Percentiles rank a stretch among this genome's conserved stretches.
These are phyloP conservation scores for Rhombomys opimus DNA, from an alignment of 2,113 vertebrate genomes.

Conservation along the genomic window DNA sequence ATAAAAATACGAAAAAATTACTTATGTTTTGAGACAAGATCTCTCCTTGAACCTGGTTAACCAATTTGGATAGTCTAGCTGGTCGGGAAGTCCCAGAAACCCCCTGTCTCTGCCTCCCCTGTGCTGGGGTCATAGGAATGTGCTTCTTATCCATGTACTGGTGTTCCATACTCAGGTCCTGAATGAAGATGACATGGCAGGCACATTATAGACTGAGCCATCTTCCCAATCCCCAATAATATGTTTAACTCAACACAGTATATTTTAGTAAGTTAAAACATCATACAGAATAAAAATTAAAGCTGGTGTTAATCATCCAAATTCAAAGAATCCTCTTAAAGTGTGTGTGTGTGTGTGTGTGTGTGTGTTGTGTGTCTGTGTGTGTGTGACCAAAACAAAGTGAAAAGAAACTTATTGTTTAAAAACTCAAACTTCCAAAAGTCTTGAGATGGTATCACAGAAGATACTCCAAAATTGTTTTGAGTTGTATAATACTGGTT, in stretches of 20 bases:
- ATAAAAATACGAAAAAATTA: too few species aligned
- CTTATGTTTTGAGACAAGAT: background rate
- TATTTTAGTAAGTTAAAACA: slow-evolving; percentile 37
- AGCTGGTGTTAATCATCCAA: background rate
- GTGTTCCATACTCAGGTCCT: background rate
- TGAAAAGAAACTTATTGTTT: background rate
- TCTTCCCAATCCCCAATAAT: background rate
- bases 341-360: background rate
- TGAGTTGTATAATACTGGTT: background rate
- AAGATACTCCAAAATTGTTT: slow-evolving; percentile 6
- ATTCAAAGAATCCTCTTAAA: background rate
- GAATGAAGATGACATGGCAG: background rate
- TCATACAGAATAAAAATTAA: slow-evolving; percentile 39
- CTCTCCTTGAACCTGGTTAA: background rate
- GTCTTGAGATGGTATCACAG: background rate
- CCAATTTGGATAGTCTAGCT: background rate
- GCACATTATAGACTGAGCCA: background rate
- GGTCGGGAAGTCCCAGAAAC: background rate
- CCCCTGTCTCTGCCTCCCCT: background rate
- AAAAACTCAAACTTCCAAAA: slow-evolving; percentile 4
- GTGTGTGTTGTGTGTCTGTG: background rate
- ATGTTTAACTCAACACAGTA: slow-evolving; percentile 38
- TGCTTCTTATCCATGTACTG: background rate
- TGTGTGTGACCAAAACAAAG: background rate
- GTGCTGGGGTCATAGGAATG: background rate